These are phyloP conservation scores for Climacteris rufus DNA, from an alignment of 2,113 vertebrate species.

Conservation along the genomic window DNA sequence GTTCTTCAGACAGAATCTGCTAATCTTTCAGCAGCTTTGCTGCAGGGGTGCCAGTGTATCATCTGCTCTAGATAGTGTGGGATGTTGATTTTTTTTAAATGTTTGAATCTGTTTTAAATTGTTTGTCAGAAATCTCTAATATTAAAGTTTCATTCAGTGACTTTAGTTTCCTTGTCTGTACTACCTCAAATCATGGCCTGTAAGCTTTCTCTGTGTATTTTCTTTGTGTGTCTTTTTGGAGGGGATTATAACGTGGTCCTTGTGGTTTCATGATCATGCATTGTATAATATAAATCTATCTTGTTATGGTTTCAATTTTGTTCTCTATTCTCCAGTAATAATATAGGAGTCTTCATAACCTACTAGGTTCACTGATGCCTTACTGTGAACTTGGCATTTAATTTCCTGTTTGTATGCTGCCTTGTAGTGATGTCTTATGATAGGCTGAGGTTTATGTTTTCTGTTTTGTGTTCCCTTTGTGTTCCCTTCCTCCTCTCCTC, in stretches of 20 bases:
- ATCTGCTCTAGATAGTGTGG: neutral
- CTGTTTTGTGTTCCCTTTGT: neutral
- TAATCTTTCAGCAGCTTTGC: neutral
- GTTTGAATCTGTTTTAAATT: neutral
- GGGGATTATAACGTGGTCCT: neutral
- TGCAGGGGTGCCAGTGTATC: neutral
- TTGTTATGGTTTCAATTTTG: neutral
- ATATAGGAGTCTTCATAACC: neutral
- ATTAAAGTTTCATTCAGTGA: neutral
- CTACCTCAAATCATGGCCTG: neutral
- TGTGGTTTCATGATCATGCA: neutral
- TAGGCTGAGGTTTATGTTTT: neutral
- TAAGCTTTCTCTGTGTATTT: neutral
- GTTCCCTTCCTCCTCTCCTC: neutral
- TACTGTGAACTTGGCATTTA: slow-evolving; percentile 12
- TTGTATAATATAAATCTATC: neutral
- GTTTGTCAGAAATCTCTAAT: neutral
- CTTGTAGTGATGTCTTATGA: neutral
- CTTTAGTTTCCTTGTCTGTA: neutral
- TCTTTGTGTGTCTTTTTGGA: neutral
- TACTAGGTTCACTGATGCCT: neutral
- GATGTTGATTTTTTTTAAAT: neutral
- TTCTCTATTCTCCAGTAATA: neutral
- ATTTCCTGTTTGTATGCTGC: slow-evolving; percentile 39
- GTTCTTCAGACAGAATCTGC: neutral